Conservation (phyloP, 2,888 invertebrate species). For the Lottia scabra region DNA sequence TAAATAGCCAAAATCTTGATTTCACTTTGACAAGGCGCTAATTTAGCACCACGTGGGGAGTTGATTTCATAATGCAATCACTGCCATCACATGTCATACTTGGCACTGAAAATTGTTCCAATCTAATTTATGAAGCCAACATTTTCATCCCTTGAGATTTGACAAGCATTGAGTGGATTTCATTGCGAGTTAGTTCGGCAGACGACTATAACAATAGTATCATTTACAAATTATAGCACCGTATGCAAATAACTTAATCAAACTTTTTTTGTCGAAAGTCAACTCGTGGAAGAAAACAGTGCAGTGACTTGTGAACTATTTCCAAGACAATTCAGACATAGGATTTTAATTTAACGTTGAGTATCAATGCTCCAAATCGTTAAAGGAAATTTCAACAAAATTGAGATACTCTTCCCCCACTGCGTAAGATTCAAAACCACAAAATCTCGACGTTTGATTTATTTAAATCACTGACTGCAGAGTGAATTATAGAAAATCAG, state of each 20-base stretch:
- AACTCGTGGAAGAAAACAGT: no score
- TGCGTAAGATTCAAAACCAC: no score
- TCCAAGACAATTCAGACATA: no score
- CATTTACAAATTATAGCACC: not conserved
- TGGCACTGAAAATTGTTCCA: constrained; percentile 1
- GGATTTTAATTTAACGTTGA: no score
- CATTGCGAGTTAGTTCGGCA: not conserved
- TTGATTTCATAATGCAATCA: not conserved
- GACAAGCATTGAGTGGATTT: not conserved
- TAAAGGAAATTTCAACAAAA: no score
- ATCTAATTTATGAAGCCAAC: not conserved
- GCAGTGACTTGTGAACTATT: no score
- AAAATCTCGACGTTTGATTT: no score
- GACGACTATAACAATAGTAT: not conserved
- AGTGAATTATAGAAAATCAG: no score
- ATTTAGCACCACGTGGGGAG: not conserved
- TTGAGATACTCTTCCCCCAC: no score
- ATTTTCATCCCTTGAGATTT: not conserved
- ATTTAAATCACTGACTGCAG: no score
- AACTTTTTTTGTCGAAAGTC: not conserved
- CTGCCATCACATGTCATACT: constrained; percentile 5
- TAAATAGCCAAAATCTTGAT: not conserved
- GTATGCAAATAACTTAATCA: not conserved
- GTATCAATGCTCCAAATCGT: no score
- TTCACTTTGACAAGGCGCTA: constrained; percentile 1